Conservation (phyloP, 35 echinoderm and acorn worm genomes). For the Heliocidaris tuberculata region DNA sequence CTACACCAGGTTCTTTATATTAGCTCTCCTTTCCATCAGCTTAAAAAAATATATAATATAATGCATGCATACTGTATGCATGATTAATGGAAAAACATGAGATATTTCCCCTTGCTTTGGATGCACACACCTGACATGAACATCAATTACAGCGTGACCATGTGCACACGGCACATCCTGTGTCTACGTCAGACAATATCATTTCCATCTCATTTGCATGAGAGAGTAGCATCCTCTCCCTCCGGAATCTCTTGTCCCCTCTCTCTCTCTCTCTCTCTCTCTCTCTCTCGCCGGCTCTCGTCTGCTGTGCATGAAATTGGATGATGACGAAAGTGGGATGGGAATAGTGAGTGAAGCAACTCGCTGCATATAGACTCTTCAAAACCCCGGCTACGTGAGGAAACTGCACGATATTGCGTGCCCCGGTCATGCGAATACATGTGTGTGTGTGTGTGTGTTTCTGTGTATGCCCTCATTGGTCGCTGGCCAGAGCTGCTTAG, state of each 20-base stretch:
- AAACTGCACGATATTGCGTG: background rate
- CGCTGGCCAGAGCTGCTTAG: background rate
- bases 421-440: background rate
- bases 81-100: background rate
- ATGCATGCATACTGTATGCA: background rate
- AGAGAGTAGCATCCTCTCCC: background rate
- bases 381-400: background rate
- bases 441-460: constrained; percentile 25
- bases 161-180: background rate
- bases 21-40: background rate
- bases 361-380: constrained; percentile 38
- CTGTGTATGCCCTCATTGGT: background rate
- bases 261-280: background rate
- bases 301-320: constrained; percentile 28
- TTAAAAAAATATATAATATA: background rate
- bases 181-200: constrained; percentile 30
- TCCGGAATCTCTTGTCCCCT: background rate
- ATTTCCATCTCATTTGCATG: constrained; percentile 35
- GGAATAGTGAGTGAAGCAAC: constrained; percentile 45
- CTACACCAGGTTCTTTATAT: background rate
- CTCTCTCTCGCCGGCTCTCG: background rate
- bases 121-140: constrained; percentile 17
- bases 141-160: background rate
- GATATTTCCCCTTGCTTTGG: background rate
- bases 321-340: constrained; percentile 40